Base-by-base conservation (phyloP, 1,140 invertebrate genomes). In the Sinella curviseta region DNA sequence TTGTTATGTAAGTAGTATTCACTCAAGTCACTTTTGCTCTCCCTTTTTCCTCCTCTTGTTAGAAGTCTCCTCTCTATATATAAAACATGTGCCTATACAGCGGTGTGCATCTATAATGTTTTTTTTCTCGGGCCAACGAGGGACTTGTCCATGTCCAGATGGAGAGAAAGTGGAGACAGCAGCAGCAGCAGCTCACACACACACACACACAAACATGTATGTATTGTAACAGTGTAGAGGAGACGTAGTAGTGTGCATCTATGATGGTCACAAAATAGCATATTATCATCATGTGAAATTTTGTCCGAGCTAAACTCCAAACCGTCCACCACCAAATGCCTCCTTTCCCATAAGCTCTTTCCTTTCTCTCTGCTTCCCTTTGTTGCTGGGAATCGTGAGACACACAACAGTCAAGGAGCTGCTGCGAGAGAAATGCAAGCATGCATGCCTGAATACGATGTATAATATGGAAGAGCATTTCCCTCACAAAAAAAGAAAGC, bases 1-100 rank as follows among this genome's bases (percentile, higher is more conserved):
- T 60, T 60, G 55, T 60, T 60, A 60, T 60, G 55, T 60, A 60
- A 60, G 55, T 60, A 60, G 55, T 60, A 60, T 60, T 60, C 55
- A 60, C 55, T 60, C 55, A 24, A 3, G n/a, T n/a, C n/a, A n/a
- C n/a, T n/a, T 26, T 60, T 60, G 12, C 55, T 60, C 24, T 60
- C 24, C 17, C 39, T n/a, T n/a, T n/a, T n/a, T 48, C 39, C 17
- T 8, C 39, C 8, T 24, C 55, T 60, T 60, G 55, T 60, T 60
- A 60, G 55, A n/a, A 4, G 12, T 60, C 55, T 60, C 55, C 24
- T 24, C n/a, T n/a, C n/a, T n/a, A n/a, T n/a, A n/a, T n/a, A n/a
- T n/a, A n/a, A n/a, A n/a, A n/a, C n/a, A n/a, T n/a, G n/a, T n/a
- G n/a, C n/a, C n/a, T n/a, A n/a, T n/a, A n/a, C n/a, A n/a, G n/a